Conservation (phyloP, 2,797 vertebrate genomes). For the Bradypus variegatus region DNA sequence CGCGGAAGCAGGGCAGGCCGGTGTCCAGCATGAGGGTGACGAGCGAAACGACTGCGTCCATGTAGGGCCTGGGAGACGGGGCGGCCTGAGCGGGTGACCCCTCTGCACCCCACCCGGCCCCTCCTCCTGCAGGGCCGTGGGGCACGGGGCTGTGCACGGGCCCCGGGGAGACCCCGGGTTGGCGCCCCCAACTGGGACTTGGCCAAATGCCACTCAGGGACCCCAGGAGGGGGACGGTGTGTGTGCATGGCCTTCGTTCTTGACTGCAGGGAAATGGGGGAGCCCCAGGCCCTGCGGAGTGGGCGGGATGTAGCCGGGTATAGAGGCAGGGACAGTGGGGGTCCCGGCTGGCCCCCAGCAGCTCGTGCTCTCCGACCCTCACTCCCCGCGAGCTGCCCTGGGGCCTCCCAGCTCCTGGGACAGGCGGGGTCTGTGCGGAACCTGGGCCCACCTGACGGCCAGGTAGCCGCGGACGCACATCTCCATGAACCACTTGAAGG, state of each 20-base stretch:
- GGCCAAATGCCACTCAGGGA: not conserved
- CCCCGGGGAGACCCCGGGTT: not conserved
- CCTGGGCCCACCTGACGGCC: slow-evolving; percentile 85
- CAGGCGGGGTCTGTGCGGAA: not conserved
- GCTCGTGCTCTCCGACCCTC: not conserved
- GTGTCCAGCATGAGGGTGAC: slow-evolving; percentile 98
- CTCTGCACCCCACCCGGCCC: too few species aligned
- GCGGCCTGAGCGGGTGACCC: not conserved
- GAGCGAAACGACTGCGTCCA: slow-evolving; percentile 96
- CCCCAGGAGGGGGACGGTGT: not conserved
- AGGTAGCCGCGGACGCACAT: slow-evolving; percentile 97
- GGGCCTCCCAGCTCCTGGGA: not conserved
- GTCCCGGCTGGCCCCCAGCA: too few species aligned
- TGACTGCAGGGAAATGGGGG: too few species aligned
- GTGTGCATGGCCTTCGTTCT: too few species aligned
- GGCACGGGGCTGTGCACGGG: too few species aligned
- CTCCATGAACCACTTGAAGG: slow-evolving; percentile 99
- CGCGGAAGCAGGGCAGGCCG: slow-evolving; percentile 95
- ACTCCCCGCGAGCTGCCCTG: not conserved
- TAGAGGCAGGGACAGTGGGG: too few species aligned
- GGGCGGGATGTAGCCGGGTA: too few species aligned
- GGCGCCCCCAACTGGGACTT: not conserved
- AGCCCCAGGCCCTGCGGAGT: too few species aligned
- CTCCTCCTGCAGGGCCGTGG: not conserved
- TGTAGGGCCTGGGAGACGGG: slow-evolving; percentile 83